Evolutionary conservation across 2,113 vertebrate genomes (phyloP), one percentile per base, ranked within the genome.

Genomic region (Saccopteryx leptura): DNA sequence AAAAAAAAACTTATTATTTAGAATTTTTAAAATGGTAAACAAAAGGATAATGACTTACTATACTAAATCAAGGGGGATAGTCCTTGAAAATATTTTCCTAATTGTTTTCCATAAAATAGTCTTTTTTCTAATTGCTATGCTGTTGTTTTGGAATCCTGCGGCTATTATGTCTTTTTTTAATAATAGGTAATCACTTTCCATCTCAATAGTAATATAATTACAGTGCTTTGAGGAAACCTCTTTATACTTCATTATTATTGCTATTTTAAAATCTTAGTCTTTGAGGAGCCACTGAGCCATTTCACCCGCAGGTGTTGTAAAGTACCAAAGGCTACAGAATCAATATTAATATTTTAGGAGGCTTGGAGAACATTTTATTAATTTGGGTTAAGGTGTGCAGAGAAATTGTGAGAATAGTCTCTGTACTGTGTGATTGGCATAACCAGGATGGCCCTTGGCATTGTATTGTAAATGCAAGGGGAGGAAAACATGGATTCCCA

Each of bases 131-230:
- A 90, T 8, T 3, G 50, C 76, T 94, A 46, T 7, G 9, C 63
- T 90, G 2, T 71, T 79, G 21, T 26, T 83, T 89, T 89, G 72
- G 66, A 68, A 28, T 7, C 72, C 82, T 93, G 65, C 85, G 58
- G 7, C 18, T 82, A 86, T 10, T 26, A 60, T 66, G 82, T 75
- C 13, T 68, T 95, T 66, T 66, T 98, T 94, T 83, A 72, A 76
- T 19, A 92, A 18, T 24, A 19, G 31, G 24, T 39, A 74, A 48
- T 96, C n/a, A 26, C 72, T 94, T 75, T 15, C 14, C 50, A 31
- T 80, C 7, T 91, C 87, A 39, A 80, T 14, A 68, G 23, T 13
- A 46, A n/a, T 21, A 17, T 31, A 18, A 58, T 75, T 58, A 94
- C 28, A 71, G 3, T n/a, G 5, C 5, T 75, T 71, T 76, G 9